Conservation (phyloP, 2,797 vertebrate genomes). For the Lindbergichthys nudifrons region DNA sequence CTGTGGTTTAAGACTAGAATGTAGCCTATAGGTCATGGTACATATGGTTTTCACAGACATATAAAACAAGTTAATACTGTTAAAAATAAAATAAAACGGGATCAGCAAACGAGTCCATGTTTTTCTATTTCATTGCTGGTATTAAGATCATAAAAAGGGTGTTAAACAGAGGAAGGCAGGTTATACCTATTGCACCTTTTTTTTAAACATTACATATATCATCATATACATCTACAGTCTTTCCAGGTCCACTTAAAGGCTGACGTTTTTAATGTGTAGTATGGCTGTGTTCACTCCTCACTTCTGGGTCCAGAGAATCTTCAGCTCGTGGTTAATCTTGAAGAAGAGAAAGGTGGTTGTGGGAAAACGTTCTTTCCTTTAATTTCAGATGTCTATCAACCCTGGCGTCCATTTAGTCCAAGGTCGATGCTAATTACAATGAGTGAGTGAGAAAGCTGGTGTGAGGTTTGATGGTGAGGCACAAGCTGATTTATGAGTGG, state of each 20-base stretch:
- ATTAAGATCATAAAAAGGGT: slow-evolving; percentile 29
- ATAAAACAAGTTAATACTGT: slow-evolving; percentile 58
- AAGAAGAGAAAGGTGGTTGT: slow-evolving; percentile 28
- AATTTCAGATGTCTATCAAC: slow-evolving; percentile 27
- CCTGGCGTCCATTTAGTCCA: slow-evolving; percentile 40
- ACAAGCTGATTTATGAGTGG: slow-evolving; percentile 42
- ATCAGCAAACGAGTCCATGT: slow-evolving; percentile 27
- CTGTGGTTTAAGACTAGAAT: slow-evolving; percentile 8
- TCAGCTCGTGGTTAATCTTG: slow-evolving; percentile 34
- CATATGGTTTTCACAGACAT: slow-evolving; percentile 7
- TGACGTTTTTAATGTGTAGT: slow-evolving; percentile 32
- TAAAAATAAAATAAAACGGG: slow-evolving; percentile 18
- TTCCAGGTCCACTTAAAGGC: slow-evolving; percentile 40
- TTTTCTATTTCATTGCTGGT: slow-evolving; percentile 28
- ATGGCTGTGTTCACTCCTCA: slow-evolving; percentile 39
- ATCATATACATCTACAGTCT: slow-evolving; percentile 77
- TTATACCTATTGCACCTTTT: slow-evolving; percentile 60
- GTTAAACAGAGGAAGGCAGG: slow-evolving; percentile 50
- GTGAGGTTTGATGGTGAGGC: slow-evolving; percentile 35
- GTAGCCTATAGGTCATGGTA: slow-evolving; percentile 16
- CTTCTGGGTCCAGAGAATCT: slow-evolving; percentile 56
- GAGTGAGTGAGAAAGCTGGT: slow-evolving; percentile 31
- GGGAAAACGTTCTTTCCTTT: slow-evolving; percentile 23
- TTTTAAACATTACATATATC: slow-evolving; percentile 57
- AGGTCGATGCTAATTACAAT: slow-evolving; percentile 31